A percentile compares a stretch with the other conserved stretches of the same genome.
phyloP scores from a whole-genome alignment of 1,140 invertebrate species.

The Whitmania pigra region DNA sequence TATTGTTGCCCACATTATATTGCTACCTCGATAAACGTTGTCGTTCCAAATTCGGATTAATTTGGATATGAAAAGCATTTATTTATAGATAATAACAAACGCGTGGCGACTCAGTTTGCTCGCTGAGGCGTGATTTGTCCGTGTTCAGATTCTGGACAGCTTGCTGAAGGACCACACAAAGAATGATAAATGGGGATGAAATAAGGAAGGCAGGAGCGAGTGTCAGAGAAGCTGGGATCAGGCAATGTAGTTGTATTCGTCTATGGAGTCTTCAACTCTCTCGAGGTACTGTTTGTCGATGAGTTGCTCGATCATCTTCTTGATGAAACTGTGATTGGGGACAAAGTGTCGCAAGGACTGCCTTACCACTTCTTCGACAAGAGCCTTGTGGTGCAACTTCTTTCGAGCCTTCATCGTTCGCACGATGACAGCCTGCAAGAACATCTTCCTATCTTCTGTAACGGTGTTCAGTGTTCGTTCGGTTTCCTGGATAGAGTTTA shows the following conservation, averaged over 20 bases:
- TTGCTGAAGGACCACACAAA: no score
- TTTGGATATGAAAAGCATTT: no score
- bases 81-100: no score
- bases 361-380: constrained; percentile 85
- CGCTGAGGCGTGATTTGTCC: no score
- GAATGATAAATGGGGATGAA: no score
- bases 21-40: no score
- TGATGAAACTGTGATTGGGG: constrained; percentile 87
- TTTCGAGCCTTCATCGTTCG: constrained; percentile 86
- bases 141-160: no score
- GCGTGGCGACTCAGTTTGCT: no score
- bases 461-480: constrained; percentile 63
- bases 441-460: constrained; percentile 92
- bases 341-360: constrained; percentile 78
- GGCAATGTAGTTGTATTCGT: constrained; percentile 93
- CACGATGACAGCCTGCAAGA: constrained; percentile 89
- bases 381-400: constrained; percentile 69
- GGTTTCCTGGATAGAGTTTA: no score
- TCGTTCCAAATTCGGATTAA: no score
- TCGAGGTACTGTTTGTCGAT: constrained; percentile 97
- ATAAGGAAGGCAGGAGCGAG: no score
- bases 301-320: constrained; percentile 90
- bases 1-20: no score
- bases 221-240: constrained; percentile 42
- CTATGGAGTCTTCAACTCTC: constrained; percentile 72